phyloP scores from a whole-genome alignment of 2,797 vertebrate genomes.

The Prionace glauca region DNA sequence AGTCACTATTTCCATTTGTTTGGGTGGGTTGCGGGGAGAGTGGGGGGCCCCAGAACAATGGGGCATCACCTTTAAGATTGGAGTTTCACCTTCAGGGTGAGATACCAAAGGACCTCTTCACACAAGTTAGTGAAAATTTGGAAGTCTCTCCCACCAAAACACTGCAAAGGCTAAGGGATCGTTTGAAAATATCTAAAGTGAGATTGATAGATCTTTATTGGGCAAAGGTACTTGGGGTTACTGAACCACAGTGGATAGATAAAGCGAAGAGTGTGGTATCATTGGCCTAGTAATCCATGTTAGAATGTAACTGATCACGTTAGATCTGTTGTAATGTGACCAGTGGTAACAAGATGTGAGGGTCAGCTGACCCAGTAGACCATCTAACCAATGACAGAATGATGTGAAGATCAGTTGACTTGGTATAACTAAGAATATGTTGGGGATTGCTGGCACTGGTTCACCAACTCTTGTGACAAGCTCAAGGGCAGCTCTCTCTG shows the following conservation, averaged over 20 bases:
- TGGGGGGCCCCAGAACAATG: too few species aligned
- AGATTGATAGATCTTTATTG: neutral
- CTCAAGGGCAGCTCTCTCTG: conserved; percentile 84
- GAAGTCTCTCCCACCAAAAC: neutral
- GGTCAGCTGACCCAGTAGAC: too few species aligned
- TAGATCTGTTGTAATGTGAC: too few species aligned
- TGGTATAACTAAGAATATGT: too few species aligned
- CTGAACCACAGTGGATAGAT: neutral
- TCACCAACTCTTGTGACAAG: conserved; percentile 79
- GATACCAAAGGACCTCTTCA: neutral
- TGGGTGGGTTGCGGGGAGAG: neutral
- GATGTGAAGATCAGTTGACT: too few species aligned
- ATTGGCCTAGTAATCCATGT: too few species aligned
- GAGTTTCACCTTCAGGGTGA: neutral
- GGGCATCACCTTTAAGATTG: neutral
- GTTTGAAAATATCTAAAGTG: neutral
- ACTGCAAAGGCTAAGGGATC: neutral
- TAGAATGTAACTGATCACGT: too few species aligned
- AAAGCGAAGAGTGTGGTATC: too few species aligned
- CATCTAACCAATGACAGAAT: too few species aligned
- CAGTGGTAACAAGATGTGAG: too few species aligned
- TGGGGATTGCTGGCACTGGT: conserved; percentile 54
- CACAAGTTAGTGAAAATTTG: neutral
- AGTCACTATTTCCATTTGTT: neutral
- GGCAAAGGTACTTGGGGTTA: neutral